phyloP scores from a whole-genome alignment of 2,888 invertebrate genomes.

The Erpobdella octoculata region DNA sequence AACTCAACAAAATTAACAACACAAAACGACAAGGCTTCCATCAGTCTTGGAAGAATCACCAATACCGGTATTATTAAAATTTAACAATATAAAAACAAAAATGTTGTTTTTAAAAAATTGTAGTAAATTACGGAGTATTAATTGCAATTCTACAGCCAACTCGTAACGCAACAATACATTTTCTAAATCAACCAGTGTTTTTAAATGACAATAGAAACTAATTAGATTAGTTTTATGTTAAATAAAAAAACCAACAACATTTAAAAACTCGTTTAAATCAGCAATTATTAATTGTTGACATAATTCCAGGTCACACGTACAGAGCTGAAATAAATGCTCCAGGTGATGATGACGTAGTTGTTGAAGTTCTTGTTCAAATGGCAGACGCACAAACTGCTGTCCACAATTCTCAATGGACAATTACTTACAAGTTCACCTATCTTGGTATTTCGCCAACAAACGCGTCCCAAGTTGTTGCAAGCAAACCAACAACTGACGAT shows the following conservation, averaged over 20 bases:
- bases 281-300: neutral
- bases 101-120: no score
- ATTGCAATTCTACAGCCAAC: no score
- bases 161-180: no score
- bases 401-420: slow-evolving; percentile 32
- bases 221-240: no score
- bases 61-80: slow-evolving; percentile 43
- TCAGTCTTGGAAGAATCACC: slow-evolving; percentile 43
- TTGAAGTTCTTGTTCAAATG: slow-evolving; percentile 42
- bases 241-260: no score
- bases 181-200: no score
- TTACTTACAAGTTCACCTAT: slow-evolving; percentile 34
- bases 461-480: neutral
- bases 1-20: slow-evolving; percentile 38
- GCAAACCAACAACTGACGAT: neutral
- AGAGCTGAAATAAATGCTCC: slow-evolving; percentile 24
- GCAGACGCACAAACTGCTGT: slow-evolving; percentile 40
- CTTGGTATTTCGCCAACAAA: neutral
- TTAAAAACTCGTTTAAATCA: neutral
- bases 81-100: no score
- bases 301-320: slow-evolving; percentile 35
- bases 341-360: slow-evolving; percentile 40
- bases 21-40: slow-evolving; percentile 40
- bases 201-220: neutral
- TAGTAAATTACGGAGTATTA: no score